Evolutionary conservation across 2,888 invertebrate species (phyloP), one percentile per base, ranked within the genome.

Genomic region (Tyria jacobaeae): DNA sequence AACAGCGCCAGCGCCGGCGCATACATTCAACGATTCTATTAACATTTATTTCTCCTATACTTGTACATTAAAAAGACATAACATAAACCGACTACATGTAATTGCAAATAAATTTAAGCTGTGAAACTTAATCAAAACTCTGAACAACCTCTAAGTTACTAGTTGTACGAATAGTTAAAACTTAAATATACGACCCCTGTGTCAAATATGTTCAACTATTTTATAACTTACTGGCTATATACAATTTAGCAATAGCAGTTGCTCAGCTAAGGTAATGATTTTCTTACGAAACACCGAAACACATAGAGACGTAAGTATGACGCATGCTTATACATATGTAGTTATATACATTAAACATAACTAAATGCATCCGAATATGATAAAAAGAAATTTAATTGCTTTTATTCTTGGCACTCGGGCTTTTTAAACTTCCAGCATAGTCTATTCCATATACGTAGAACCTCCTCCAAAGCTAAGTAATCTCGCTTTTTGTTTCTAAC

Each of bases 401-500:
- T 58, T 63, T 48, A 74, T 76, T 70, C 52, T 58, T 63, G 70
- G 64, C 65, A 60, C 55, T 70, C 57, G 60, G 67, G 57, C 64
- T 67, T 71, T 64, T 62, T 70, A 55, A 64, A 62, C 44, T 68
- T 50, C 47, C 58, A 64, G 58, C 73, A 68, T 68, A 65, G 73
- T 78, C 78, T 74, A 71, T 73, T 68, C 83, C 83, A 71, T 82
- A 76, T 83, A 79, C 60, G 80, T 71, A 65, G 56, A 62, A 58
- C 57, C 66, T 56, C 57, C 66, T 57, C 62, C 68, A 62, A 66
- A 73, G 69, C 66, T 56, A 62, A 67, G 63, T 21, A 63, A 64
- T 63, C 63, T 66, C 17, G 73, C 64, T 90, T 92, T 90, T 91
- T 89, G 81, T 82, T 76, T 87, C 90, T 89, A 91, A 89, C 89